Evolutionary conservation across 1,140 invertebrate genomes (phyloP).

Genomic region (Drosophila arawakana): DNA sequence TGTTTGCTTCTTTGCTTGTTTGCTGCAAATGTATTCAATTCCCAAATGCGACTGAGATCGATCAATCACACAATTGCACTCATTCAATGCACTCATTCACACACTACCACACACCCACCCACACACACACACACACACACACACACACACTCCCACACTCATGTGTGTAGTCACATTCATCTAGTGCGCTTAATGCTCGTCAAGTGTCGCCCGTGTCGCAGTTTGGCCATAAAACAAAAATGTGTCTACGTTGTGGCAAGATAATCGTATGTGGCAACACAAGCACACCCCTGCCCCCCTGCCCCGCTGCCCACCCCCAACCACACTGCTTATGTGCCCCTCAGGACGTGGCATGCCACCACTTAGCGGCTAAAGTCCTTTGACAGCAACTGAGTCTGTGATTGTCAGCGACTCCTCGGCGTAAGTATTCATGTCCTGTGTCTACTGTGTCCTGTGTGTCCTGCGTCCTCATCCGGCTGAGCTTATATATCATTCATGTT

Average conservation of each 20-base stretch:
- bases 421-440: neutral
- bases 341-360: slow-evolving; percentile 46
- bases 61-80: slow-evolving; percentile 43
- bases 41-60: slow-evolving; percentile 18
- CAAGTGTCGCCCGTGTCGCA: slow-evolving; percentile 30
- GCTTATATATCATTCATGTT: slow-evolving; percentile 78
- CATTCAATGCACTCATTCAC: slow-evolving; percentile 1
- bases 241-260: slow-evolving; percentile 5
- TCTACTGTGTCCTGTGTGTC: neutral
- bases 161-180: slow-evolving; percentile 4
- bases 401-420: slow-evolving; percentile 28
- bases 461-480: neutral
- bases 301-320: neutral
- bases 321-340: slow-evolving; percentile 9
- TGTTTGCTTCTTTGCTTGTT: neutral
- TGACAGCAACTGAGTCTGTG: slow-evolving; percentile 61
- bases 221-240: slow-evolving; percentile 41
- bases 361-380: slow-evolving; percentile 62
- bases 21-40: slow-evolving; percentile 24
- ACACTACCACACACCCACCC: neutral
- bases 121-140: neutral
- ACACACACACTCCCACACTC: neutral
- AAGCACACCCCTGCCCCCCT: neutral
- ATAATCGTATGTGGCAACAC: slow-evolving; percentile 22
- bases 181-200: slow-evolving; percentile 28